Percentiles rank a stretch among this genome's conserved stretches.
Evolutionary conservation across 1,140 invertebrate genomes (phyloP).

Genomic region (Calephelis virginiensis): DNA sequence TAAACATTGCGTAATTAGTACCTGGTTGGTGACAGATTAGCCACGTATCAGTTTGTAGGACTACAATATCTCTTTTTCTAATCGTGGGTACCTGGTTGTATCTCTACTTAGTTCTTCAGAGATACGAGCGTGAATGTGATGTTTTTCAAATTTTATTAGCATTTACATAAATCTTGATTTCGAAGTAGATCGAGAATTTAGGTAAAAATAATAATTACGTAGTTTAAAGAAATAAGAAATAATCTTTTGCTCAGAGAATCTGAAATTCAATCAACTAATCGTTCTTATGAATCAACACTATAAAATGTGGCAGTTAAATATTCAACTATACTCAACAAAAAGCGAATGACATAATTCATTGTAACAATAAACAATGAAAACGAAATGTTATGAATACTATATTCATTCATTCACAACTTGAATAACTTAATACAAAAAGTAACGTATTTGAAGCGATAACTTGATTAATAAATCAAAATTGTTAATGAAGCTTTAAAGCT

Average conservation of each 20-base stretch:
- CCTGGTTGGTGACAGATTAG: too few species aligned
- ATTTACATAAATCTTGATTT: too few species aligned
- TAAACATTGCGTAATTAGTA: too few species aligned
- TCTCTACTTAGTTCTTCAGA: too few species aligned
- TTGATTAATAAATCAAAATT: constrained; percentile 16
- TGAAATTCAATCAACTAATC: not conserved
- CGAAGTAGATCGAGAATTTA: too few species aligned
- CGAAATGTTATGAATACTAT: constrained; percentile 19
- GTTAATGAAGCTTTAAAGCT: constrained; percentile 15
- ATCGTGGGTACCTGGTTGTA: too few species aligned
- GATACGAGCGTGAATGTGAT: too few species aligned
- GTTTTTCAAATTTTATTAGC: too few species aligned
- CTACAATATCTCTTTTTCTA: too few species aligned
- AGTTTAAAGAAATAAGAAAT: too few species aligned
- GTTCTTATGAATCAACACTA: not conserved
- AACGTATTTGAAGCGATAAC: constrained; percentile 13
- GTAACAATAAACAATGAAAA: constrained; percentile 16
- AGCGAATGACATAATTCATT: constrained; percentile 12
- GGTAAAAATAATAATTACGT: too few species aligned
- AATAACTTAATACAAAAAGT: constrained; percentile 14
- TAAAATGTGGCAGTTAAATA: not conserved
- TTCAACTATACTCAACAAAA: not conserved
- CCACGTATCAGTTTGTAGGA: too few species aligned
- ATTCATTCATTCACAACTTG: constrained; percentile 12
- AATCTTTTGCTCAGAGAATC: not conserved